Conservation (phyloP, 2,113 vertebrate genomes). For the Albula glossodonta region DNA sequence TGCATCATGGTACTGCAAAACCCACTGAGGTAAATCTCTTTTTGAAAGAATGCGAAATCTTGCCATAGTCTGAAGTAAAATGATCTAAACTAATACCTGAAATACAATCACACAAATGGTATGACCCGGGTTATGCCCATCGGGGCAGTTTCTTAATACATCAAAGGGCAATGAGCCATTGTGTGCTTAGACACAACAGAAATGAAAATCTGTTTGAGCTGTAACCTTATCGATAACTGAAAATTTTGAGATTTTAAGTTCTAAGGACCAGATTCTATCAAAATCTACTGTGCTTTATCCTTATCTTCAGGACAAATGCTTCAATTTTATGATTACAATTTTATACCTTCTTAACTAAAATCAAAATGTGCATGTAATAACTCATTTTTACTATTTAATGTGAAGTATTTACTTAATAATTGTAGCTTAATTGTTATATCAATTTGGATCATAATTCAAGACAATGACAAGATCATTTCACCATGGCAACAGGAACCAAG, state of each 20-base stretch:
- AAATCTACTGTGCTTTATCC: not conserved
- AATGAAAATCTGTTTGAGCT: not conserved
- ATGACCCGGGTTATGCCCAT: not conserved
- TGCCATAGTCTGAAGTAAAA: not conserved
- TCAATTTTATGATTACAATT: too few relatives aligned
- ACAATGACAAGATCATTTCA: not conserved
- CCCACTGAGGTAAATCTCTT: not conserved
- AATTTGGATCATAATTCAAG: not conserved
- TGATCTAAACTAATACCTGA: not conserved
- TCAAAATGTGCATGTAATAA: too few relatives aligned
- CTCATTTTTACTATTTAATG: too few relatives aligned
- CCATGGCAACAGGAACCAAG: not conserved
- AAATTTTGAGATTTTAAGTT: not conserved
- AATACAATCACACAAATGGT: not conserved
- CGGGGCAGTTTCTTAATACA: not conserved
- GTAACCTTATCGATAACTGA: not conserved
- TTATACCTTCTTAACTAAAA: too few relatives aligned
- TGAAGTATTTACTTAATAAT: too few relatives aligned
- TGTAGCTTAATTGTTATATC: too few relatives aligned
- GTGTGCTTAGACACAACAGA: not conserved
- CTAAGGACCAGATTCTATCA: not conserved
- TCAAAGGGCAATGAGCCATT: not conserved
- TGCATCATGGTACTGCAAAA: not conserved
- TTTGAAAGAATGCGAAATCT: not conserved
- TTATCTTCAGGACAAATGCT: not conserved